These are phyloP conservation scores for Noctua janthina DNA, from an alignment of 2,888 invertebrate species.

Conservation along the genomic window DNA sequence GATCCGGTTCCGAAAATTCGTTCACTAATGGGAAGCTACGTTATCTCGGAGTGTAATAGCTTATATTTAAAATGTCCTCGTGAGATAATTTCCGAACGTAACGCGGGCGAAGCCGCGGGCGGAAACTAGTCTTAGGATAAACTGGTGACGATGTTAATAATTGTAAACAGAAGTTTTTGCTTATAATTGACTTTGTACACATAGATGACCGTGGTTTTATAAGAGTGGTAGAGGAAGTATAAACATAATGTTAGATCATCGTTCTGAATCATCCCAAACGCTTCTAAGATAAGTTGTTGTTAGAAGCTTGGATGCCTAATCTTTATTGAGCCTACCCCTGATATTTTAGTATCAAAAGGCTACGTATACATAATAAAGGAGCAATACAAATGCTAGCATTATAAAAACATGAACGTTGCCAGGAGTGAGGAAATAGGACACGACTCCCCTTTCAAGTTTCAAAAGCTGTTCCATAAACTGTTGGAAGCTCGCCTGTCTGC, in stretches of 20 bases:
- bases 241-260: constrained; percentile 12
- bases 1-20: too few relatives aligned
- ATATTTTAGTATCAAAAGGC: background rate
- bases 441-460: background rate
- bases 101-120: background rate
- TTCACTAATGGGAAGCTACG: too few relatives aligned
- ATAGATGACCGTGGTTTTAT: constrained; percentile 8
- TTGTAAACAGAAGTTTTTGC: constrained; percentile 37
- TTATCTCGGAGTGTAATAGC: background rate
- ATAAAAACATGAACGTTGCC: constrained; percentile 6
- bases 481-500: constrained; percentile 33
- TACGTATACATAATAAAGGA: background rate
- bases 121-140: constrained; percentile 15
- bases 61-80: background rate
- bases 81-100: background rate
- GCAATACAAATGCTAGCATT: background rate
- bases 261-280: background rate
- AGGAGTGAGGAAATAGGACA: constrained; percentile 31
- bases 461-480: constrained; percentile 25
- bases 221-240: background rate
- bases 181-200: constrained; percentile 14
- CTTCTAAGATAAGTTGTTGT: background rate
- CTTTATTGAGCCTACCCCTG: background rate
- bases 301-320: background rate
- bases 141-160: constrained; percentile 13